Percentiles rank a stretch among this genome's conserved stretches.
Conservation (phyloP, 2,888 invertebrate genomes). For the Synergus laeviventris region DNA sequence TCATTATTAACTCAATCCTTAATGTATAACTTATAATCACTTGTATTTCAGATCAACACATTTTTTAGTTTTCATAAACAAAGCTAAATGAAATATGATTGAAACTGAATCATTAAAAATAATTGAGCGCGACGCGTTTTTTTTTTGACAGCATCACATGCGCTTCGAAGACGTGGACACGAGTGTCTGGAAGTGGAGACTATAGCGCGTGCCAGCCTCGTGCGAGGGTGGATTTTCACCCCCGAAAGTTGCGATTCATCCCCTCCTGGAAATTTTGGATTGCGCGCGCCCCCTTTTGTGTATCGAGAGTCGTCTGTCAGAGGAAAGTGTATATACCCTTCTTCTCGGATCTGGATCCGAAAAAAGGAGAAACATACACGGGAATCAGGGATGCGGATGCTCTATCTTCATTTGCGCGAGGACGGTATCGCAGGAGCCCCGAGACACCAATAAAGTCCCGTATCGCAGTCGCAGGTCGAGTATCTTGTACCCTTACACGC, state of each 20-base stretch:
- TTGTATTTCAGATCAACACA: not conserved
- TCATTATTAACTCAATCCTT: not conserved
- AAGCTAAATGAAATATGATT: not conserved
- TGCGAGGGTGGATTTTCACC: constrained; percentile 53
- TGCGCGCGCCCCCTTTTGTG: constrained; percentile 51
- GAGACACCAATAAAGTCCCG: constrained; percentile 72
- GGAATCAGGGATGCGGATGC: constrained; percentile 46
- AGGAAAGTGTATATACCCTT: not conserved
- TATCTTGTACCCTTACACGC: constrained; percentile 52
- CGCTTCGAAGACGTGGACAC: constrained; percentile 62
- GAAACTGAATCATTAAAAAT: too few species aligned
- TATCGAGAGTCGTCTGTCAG: not conserved
- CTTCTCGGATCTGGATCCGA: not conserved
- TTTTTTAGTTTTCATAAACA: not conserved
- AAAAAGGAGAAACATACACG: constrained; percentile 11
- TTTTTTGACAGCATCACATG: constrained; percentile 46
- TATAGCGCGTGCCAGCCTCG: constrained; percentile 69
- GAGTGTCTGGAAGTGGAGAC: constrained; percentile 64
- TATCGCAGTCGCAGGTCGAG: constrained; percentile 62
- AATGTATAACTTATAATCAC: not conserved
- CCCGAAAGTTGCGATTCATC: constrained; percentile 21
- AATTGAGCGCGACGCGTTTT: constrained; percentile 40
- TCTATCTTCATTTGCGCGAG: constrained; percentile 60
- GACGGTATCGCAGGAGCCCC: constrained; percentile 61
- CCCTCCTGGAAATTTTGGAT: constrained; percentile 39